Conservation (phyloP, 2,797 vertebrate species). For the Botia almorhae region DNA sequence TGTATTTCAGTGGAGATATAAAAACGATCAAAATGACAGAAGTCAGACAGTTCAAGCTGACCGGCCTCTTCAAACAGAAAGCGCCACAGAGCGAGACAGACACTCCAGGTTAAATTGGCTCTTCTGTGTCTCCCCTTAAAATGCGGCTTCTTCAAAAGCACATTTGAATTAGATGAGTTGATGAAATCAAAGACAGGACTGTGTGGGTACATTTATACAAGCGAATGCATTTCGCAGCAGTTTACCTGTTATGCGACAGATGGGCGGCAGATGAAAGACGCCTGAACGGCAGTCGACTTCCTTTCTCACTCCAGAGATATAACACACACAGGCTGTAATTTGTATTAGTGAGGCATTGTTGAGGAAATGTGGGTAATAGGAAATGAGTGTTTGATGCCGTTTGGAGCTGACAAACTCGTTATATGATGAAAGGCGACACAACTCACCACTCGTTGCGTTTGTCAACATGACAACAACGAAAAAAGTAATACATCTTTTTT, state of each 20-base stretch:
- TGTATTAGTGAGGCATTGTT: constrained; percentile 69
- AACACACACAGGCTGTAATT: constrained; percentile 69
- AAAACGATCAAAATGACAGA: constrained; percentile 96
- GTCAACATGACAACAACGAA: constrained; percentile 69
- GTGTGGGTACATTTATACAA: constrained; percentile 93
- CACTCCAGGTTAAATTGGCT: constrained; percentile 99
- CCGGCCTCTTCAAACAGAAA: constrained; percentile 97
- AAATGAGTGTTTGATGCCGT: constrained; percentile 52
- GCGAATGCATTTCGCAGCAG: constrained; percentile 89
- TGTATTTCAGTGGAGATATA: constrained; percentile 97
- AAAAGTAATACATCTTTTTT: constrained; percentile 66
- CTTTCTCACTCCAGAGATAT: constrained; percentile 70
- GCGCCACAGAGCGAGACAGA: constrained; percentile 83
- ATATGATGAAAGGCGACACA: constrained; percentile 64
- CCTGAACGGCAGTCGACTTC: constrained; percentile 76
- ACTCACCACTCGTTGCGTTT: constrained; percentile 56
- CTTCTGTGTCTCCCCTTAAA: constrained; percentile 88
- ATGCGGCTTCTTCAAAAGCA: constrained; percentile 90
- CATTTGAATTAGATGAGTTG: constrained; percentile 95
- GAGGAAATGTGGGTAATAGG: constrained; percentile 55
- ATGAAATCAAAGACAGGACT: constrained; percentile 91
- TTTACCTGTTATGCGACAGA: constrained; percentile 90
- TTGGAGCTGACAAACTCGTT: constrained; percentile 64
- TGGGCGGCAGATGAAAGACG: constrained; percentile 82
- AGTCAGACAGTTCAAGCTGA: constrained; percentile 98